Conservation (phyloP, 2,888 invertebrate species). For the Agrochola litura region DNA sequence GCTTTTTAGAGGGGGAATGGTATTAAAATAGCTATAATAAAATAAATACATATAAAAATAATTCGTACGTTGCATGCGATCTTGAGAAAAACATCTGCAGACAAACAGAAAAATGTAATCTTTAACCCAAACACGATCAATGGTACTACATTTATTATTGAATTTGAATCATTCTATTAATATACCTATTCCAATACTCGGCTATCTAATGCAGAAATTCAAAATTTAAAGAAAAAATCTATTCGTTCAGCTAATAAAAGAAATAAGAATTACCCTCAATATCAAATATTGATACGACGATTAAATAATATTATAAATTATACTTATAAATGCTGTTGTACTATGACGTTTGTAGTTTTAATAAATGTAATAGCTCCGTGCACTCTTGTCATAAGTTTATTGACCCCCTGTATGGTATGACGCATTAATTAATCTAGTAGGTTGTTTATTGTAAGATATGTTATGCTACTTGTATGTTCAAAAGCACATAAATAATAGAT, state of each 20-base stretch:
- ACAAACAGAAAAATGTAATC: no score
- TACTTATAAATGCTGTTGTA: neutral
- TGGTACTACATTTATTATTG: neutral
- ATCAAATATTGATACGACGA: conserved; percentile 3
- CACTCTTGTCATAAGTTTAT: conserved; percentile 23
- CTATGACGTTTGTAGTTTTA: conserved; percentile 13
- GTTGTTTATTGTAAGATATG: neutral
- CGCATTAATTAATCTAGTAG: neutral
- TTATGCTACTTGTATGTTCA: neutral
- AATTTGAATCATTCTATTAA: neutral
- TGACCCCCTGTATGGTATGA: conserved; percentile 23
- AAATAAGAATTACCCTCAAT: neutral
- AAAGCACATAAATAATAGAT: neutral
- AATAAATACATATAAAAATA: no score
- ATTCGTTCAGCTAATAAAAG: neutral
- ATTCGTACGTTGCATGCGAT: no score
- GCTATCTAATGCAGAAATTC: neutral
- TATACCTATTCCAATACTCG: neutral
- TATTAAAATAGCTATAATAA: no score
- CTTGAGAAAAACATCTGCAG: no score
- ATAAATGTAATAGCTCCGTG: conserved; percentile 28
- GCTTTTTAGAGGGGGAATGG: no score
- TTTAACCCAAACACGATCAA: neutral
- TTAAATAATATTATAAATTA: conserved; percentile 14
- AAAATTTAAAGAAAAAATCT: neutral